These are phyloP conservation scores for Pycnomerus fuliginosus DNA, from an alignment of 2,888 invertebrate genomes.

Conservation along the genomic window DNA sequence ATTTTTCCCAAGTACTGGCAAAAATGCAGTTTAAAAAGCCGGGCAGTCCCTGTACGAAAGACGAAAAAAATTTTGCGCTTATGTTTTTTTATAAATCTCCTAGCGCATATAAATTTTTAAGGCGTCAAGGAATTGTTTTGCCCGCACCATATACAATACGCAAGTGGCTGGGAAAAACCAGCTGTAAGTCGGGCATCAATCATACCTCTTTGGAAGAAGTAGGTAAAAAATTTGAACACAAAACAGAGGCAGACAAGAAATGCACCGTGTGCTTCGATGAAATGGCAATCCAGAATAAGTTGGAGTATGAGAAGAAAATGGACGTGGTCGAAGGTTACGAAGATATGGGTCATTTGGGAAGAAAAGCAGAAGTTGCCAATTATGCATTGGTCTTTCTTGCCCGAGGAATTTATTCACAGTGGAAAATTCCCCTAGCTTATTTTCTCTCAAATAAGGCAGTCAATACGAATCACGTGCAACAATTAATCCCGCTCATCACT, in stretches of 20 bases:
- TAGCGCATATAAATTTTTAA: not conserved
- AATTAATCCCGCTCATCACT: not conserved
- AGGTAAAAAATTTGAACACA: not conserved
- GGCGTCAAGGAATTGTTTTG: too few relatives aligned
- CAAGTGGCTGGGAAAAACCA: too few relatives aligned
- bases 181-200: too few relatives aligned
- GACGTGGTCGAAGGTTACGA: not conserved
- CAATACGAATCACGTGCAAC: not conserved
- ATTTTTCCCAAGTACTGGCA: too few relatives aligned
- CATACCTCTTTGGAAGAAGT: not conserved
- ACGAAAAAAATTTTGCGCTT: not conserved
- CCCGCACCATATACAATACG: too few relatives aligned
- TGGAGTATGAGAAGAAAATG: not conserved
- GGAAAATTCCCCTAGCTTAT: constrained; percentile 6
- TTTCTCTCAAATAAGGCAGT: not conserved
- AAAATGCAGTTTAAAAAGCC: too few relatives aligned
- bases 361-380: not conserved
- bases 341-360: constrained; percentile 3
- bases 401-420: not conserved
- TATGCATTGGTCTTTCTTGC: not conserved
- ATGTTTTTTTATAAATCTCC: not conserved
- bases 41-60: too few relatives aligned
- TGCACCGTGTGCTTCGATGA: not conserved
- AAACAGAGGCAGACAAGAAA: not conserved
- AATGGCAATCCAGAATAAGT: not conserved